A percentile compares a stretch with the other conserved stretches of the same genome.
These are phyloP conservation scores for Drosophila kurseongensis DNA, from an alignment of 1,140 invertebrate species.

Conservation along the genomic window DNA sequence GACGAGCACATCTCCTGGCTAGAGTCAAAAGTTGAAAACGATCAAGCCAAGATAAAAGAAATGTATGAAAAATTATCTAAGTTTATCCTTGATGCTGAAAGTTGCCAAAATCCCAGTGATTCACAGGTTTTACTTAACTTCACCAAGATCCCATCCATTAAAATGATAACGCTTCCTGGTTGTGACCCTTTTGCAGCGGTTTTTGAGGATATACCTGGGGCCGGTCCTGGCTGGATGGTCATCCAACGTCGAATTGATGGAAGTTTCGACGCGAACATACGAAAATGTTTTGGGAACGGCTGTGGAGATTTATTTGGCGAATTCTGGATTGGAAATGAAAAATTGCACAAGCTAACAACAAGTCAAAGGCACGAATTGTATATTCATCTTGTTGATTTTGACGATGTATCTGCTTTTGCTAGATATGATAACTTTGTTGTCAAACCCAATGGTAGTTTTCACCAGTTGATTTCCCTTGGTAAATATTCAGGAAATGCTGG, in stretches of 20 bases:
- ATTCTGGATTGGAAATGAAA: conserved; percentile 4
- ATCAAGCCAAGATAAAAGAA: not conserved
- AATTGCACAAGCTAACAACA: not conserved
- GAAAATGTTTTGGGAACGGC: not conserved
- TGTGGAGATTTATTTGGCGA: not conserved
- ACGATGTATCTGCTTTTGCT: not conserved
- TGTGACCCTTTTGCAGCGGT: not conserved
- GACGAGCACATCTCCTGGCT: too few relatives aligned
- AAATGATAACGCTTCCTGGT: not conserved
- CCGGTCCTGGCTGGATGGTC: conserved; percentile 4
- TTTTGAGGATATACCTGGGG: conserved; percentile 5
- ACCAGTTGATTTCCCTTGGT: not conserved
- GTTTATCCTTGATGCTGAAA: not conserved
- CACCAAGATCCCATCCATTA: not conserved
- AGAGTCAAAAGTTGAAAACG: too few relatives aligned
- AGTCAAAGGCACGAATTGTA: conserved; percentile 2
- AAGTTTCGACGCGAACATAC: not conserved
- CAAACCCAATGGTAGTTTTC: too few relatives aligned
- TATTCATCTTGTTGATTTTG: conserved; percentile 8
- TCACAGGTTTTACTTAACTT: not conserved
- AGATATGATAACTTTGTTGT: conserved; percentile 10
- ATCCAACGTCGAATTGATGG: conserved; percentile 9
- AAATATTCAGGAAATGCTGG: conserved; percentile 17
- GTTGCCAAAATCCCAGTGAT: not conserved
- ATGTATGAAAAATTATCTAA: not conserved